These are phyloP conservation scores for Cheumatopsyche charites DNA, from an alignment of 1,140 invertebrate genomes.

Conservation along the genomic window DNA sequence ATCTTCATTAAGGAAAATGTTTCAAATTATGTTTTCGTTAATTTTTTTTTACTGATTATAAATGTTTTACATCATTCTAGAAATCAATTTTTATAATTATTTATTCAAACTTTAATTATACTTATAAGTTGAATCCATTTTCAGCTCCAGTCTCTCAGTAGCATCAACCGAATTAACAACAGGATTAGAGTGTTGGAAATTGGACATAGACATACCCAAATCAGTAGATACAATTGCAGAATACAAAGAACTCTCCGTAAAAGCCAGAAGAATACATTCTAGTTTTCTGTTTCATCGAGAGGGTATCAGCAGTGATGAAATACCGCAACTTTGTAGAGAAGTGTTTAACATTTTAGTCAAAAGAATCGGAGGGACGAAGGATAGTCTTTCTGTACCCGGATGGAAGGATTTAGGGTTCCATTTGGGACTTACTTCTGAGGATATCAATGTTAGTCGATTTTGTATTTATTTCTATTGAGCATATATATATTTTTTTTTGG, in stretches of 20 bases:
- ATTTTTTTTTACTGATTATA: too few species aligned
- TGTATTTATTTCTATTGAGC: constrained; percentile 51
- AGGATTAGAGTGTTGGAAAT: too few species aligned
- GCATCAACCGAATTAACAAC: too few species aligned
- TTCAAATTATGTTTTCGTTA: too few species aligned
- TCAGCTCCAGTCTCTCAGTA: too few species aligned
- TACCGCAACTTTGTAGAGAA: constrained; percentile 37
- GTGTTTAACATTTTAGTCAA: constrained; percentile 35
- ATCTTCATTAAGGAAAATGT: too few species aligned
- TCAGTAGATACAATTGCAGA: constrained; percentile 52
- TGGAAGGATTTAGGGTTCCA: constrained; percentile 44
- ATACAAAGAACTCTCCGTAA: constrained; percentile 52
- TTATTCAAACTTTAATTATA: too few species aligned
- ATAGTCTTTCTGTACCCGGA: constrained; percentile 31
- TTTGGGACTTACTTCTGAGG: constrained; percentile 37
- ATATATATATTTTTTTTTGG: constrained; percentile 48
- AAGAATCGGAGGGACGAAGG: constrained; percentile 40
- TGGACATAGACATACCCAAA: constrained; percentile 19
- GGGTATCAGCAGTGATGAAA: constrained; percentile 27
- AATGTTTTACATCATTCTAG: too few species aligned
- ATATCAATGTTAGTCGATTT: constrained; percentile 40
- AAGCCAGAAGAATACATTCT: constrained; percentile 56
- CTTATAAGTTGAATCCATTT: too few species aligned
- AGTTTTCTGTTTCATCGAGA: constrained; percentile 58
- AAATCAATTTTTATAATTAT: too few species aligned